phyloP scores from a whole-genome alignment of 2,888 invertebrate genomes.

The Sesamia inferens region DNA sequence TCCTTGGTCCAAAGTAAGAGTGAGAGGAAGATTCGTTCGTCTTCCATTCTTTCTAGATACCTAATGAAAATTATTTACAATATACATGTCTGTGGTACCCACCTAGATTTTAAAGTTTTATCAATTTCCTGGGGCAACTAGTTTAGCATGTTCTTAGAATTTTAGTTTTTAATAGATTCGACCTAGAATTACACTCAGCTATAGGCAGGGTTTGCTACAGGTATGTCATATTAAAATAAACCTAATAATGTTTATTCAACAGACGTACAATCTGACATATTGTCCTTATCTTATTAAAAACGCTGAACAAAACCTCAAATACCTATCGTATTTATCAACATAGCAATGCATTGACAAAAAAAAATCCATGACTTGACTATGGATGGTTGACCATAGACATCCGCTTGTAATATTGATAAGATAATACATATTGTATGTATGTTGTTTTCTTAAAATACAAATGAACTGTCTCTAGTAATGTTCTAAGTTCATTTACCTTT shows the following conservation, averaged over 20 bases:
- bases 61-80: background rate
- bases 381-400: constrained; percentile 52
- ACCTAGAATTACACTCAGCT: background rate
- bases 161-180: background rate
- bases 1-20: background rate
- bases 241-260: background rate
- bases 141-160: background rate
- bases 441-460: constrained; percentile 37
- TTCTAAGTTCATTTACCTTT: constrained; percentile 39
- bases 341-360: constrained; percentile 3
- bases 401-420: constrained; percentile 43
- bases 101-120: constrained; percentile 11
- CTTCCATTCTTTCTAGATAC: background rate
- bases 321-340: constrained; percentile 18
- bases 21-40: background rate
- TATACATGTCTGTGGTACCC: background rate
- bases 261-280: background rate
- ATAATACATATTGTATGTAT: constrained; percentile 39
- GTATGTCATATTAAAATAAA: background rate
- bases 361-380: constrained; percentile 23
- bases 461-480: constrained; percentile 15
- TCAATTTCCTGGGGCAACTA: constrained; percentile 5
- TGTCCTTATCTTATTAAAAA: constrained; percentile 7
- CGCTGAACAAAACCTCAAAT: constrained; percentile 25
- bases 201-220: background rate